Evolutionary conservation across 2,797 vertebrate genomes (phyloP), one percentile per base, ranked within the genome.

Genomic region (Podarcis siculus): DNA sequence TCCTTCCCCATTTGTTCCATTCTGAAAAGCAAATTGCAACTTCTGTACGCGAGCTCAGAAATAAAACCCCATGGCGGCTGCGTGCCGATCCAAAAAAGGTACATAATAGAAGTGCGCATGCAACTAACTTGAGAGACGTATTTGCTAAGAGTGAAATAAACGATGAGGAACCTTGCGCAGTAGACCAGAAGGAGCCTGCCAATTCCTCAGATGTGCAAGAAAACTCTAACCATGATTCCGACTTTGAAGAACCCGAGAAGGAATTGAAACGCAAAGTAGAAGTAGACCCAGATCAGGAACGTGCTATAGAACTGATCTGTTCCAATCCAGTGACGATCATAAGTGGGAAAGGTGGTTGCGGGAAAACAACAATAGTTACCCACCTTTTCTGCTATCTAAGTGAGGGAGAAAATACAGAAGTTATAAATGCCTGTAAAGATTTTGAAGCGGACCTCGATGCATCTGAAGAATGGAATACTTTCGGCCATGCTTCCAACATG

Each of bases 261-360:
- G 58, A 93, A 78, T 13, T 64, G 42, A 71, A 37, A 3, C 79
- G 39, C 64, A 91, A 92, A 9, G 69, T 12, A 39, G 91, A 92
- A 0, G 79, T 97, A 79, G 98, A 98, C 82, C 83, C 25, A 25
- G 97, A 98, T 91, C 98, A 98, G 71, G 84, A 96, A 73, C 92
- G 82, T 42, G 98, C 98, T 66, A 25, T 97, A 77, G 66, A 96
- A 90, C 97, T 97, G 96, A 97, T 98, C 72, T 98, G 98, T 85
- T 86, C 94, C 83, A 98, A 98, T 87, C 95, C 98, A 3, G 97
- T 98, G 87, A 98, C 98, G 0, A 91, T 98, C 88, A 95, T 98
- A 90, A 98, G 98, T 76, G 98, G 98, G 49, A 98, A 98, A 92
- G 98, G 98, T 3, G 98, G 98, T 32, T 98, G 97, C 90, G 98